A percentile compares a stretch with the other conserved stretches of the same genome.
Evolutionary conservation across 2,888 invertebrate species (phyloP).

Genomic region (Aphidius colemani): DNA sequence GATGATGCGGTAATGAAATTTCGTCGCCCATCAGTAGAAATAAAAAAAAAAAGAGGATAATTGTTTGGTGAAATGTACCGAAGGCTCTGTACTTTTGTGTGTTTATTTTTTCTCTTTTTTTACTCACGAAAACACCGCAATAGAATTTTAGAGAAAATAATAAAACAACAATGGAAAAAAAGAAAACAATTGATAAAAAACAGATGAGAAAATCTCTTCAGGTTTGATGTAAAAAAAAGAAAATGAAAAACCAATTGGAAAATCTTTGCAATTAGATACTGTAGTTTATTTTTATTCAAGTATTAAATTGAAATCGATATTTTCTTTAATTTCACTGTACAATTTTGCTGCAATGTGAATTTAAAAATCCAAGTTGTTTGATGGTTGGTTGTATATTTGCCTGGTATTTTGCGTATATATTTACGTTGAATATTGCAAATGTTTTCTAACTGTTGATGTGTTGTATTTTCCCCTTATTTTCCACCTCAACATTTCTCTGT

Average conservation of each 20-base stretch:
- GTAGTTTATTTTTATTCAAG: not conserved
- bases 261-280: slow-evolving; percentile 11
- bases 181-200: not conserved
- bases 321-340: slow-evolving; percentile 1
- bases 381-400: slow-evolving; percentile 6
- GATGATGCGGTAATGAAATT: slow-evolving; percentile 25
- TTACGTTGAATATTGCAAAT: slow-evolving; percentile 5
- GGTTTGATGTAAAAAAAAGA: not conserved
- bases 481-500: slow-evolving; percentile 19
- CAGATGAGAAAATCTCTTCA: not conserved
- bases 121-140: no score
- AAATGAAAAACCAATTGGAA: slow-evolving; percentile 4
- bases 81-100: not conserved
- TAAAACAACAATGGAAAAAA: no score
- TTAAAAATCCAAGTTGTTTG: not conserved
- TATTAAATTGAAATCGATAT: slow-evolving; percentile 16
- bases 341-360: slow-evolving; percentile 2
- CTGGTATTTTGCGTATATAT: slow-evolving; percentile 7
- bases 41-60: slow-evolving; percentile 10
- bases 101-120: not conserved
- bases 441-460: slow-evolving; percentile 17
- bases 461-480: slow-evolving; percentile 19
- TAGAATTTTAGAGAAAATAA: no score
- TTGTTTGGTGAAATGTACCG: not conserved
- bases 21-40: slow-evolving; percentile 2